Conservation (phyloP, 2,888 invertebrate genomes). For the Netelia inedita region DNA sequence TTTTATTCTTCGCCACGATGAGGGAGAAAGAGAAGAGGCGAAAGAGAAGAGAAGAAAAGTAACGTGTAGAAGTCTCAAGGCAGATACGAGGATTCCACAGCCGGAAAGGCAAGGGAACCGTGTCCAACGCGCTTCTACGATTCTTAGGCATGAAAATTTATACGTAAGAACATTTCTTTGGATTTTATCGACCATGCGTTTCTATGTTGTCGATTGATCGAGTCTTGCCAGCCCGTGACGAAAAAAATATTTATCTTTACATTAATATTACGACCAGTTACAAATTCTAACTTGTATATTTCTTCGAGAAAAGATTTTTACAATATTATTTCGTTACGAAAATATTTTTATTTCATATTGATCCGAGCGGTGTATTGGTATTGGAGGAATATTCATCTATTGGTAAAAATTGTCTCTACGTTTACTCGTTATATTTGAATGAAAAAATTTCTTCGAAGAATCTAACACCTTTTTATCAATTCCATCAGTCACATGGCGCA, state of each 20-base stretch:
- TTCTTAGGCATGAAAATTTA: constrained; percentile 16
- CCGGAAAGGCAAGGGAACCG: constrained; percentile 60
- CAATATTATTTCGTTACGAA: too few relatives aligned
- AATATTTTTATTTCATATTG: too few relatives aligned
- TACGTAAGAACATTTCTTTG: constrained; percentile 15
- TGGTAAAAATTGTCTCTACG: background rate
- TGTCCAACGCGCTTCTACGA: constrained; percentile 34
- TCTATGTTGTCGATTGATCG: background rate
- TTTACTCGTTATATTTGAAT: background rate
- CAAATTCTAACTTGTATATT: too few relatives aligned
- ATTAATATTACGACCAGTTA: too few relatives aligned
- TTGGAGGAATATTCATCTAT: too few relatives aligned
- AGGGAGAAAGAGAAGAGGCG: constrained; percentile 25
- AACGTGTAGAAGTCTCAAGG: constrained; percentile 38
- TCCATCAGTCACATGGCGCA: background rate
- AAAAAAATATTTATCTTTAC: too few relatives aligned
- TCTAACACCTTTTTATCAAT: background rate
- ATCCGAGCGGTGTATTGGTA: too few relatives aligned
- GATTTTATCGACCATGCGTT: constrained; percentile 7
- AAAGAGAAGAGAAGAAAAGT: constrained; percentile 52
- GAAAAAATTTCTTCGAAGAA: background rate
- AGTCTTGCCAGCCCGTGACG: too few relatives aligned
- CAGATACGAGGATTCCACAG: constrained; percentile 44
- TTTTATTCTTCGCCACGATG: constrained; percentile 51
- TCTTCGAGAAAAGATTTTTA: too few relatives aligned